Base-by-base conservation (phyloP, 2,888 invertebrate genomes). In the Nomada flava region DNA sequence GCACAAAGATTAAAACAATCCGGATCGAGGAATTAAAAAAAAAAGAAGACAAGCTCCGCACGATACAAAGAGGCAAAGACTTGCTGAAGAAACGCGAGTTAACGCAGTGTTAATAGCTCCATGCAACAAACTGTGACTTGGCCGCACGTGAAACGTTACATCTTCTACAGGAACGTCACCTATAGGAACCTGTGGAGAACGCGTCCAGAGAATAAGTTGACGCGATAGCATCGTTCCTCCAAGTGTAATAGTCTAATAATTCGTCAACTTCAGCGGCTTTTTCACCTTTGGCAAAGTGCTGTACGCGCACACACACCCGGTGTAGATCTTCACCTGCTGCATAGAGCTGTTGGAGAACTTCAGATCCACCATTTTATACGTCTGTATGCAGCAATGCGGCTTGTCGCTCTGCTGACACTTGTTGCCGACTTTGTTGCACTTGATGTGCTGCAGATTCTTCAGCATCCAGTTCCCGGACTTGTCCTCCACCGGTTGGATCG, bases 381-480 rank as follows among this genome's bases (percentile, higher is more conserved):
- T 90, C 62, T 92, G 91, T 11, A 89, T 79, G 74, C 91, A 92
- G 76, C 88, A 89, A 60, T 88, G 86, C 36, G 78, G 63, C 1
- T 77, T 82, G 47, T 23, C 26, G 11, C 2, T 2, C 2, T 23
- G 23, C 11, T 85, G 85, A 29, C 91, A 91, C 0, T 59, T 70
- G 11, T 84, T 82, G 9, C 90, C 88, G n/a, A 23, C 67, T 26
- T 86, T 69, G 42, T 90, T 90, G 84, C 91, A 92, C 29, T 26
- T 84, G 5, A 92, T 83, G 72, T 91, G 78, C 23, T 89, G 79
- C 69, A 92, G 77, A 15, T 86, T 74, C 9, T 74, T 79, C 7
- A 90, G 88, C 1, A 83, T 42, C 11, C 87, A 76, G 26, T 69
- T 79, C 2, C 86, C 84, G 23, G 79, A 84, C 0, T 42, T 23